Base-by-base conservation (phyloP, 2,888 invertebrate genomes). In the Poecilus cupreus region DNA sequence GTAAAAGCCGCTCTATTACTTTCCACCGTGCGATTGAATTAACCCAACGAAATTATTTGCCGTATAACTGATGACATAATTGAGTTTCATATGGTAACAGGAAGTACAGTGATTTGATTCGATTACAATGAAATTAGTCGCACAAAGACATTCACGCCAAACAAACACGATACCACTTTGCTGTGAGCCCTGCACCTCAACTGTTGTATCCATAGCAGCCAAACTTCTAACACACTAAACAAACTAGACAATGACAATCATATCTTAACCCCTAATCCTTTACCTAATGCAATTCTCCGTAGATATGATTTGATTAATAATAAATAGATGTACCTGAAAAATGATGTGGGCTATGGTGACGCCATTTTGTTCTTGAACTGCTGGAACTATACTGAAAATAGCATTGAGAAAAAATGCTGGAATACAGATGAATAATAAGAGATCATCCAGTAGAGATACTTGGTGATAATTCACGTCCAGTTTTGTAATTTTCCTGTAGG, bases 401-500 rank as follows among this genome's bases (percentile, higher is more conserved):
- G 93, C 92, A 85, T 94, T 93, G 84, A 94, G 89, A 86, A 94
- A 94, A 89, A 94, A 94, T 13, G 94, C 94, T 0, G 95, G 95
- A 18, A 94, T 89, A 82, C 94, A 94, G 75, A 94, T 91, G 85
- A 94, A 93, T 0, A 95, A 90, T 0, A 95, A 88, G 0, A 94
- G 91, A 85, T 94, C 94, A 84, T 95, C 95, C 26, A 95, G 90
- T 10, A 92, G 87, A 0, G 93, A 93, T 51, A 93, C 91, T 2
- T 93, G 92, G 82, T 92, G 92, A 81, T 90, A 91, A 85, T 93
- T 94, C 80, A 94, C 90, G 85, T 95, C 94, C 82, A 95, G 87
- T 85, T 92, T 92, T 1, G 91, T 90, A 26, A 94, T 91, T 87
- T 94, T 93, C 81, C 91, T 89, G 87, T 93, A 94, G 0, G 93